Evolutionary conservation across 2,888 invertebrate genomes (phyloP), one percentile per base, ranked within the genome.

Genomic region (Ditula angustiorana): DNA sequence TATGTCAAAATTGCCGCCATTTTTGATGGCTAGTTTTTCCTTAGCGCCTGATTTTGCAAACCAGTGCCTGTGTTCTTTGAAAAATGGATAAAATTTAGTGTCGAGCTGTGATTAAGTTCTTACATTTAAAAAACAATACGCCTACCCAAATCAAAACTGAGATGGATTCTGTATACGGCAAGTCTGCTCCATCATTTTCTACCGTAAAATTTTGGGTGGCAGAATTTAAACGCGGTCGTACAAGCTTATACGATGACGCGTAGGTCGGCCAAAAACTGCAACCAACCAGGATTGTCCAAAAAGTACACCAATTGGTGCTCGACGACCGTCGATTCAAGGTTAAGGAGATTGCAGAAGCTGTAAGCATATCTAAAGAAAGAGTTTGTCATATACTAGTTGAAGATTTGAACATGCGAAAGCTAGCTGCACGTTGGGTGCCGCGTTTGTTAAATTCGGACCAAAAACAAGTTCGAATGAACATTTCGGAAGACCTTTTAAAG

Each of bases 391-490:
- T 33, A 33, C 8, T n/a, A 11, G 2, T 3, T 33, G 11, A n/a
- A 33, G 8, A 33, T 5, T 33, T 33, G 11, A 33, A 33, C 11
- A 33, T 33, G 33, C 2, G 11, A 33, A 33, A 37, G 19, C 37
- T 47, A 26, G 13, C 16, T 5, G 50, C 24, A 49, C 21, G 52
- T 37, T 55, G 53, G 35, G 53, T 55, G 53, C 53, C 37, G 53
- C 53, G 37, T 55, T 16, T 55, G 53, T 37, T 37, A 41, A 55
- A 37, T 16, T 37, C 26, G 26, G 41, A 26, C 19, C 55, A 26
- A 55, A 55, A 55, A 55, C 26, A 23, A 23, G 21, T 52, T 52
- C 52, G 33, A 52, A 52, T 13, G 21, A 52, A 33, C n/a, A 52
- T 52, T 21, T 52, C 52, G 16, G 4, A 8, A 26, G 26, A 28